Evolutionary conservation across 2,113 vertebrate genomes (phyloP).

Genomic region (Puffinus mauretanicus): DNA sequence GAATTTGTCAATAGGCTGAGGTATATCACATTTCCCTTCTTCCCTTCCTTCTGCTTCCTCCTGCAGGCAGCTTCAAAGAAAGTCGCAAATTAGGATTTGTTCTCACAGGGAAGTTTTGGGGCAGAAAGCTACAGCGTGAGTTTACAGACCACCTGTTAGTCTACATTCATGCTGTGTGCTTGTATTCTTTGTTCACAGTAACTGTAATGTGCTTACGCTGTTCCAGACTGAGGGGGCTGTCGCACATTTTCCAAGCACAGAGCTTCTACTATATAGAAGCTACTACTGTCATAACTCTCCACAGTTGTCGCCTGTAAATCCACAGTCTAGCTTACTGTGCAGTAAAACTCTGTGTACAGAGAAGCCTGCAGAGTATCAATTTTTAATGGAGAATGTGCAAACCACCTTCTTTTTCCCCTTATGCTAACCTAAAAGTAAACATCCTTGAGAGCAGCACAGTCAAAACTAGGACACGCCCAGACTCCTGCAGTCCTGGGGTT

Average conservation of each 20-base stretch:
- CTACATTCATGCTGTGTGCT: neutral
- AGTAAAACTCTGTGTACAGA: neutral
- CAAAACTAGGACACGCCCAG: neutral
- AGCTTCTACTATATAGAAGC: neutral
- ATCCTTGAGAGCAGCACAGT: neutral
- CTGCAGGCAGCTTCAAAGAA: neutral
- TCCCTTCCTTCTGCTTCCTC: neutral
- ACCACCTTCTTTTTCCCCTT: neutral
- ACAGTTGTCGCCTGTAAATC: neutral
- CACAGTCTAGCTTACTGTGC: neutral
- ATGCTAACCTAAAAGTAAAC: neutral
- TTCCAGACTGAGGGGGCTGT: neutral
- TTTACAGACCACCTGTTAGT: neutral
- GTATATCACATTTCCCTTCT: accelerated
- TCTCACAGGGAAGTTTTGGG: neutral
- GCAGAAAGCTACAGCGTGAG: neutral
- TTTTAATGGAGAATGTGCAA: neutral
- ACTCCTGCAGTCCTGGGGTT: neutral
- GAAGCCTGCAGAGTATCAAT: neutral
- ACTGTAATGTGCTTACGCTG: neutral
- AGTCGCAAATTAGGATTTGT: neutral
- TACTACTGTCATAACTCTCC: neutral
- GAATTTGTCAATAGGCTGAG: neutral
- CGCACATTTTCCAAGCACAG: accelerated
- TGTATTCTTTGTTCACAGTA: neutral